Percentiles rank a stretch among this genome's conserved stretches.
Conservation (phyloP, 2,797 vertebrate species). For the Lagorchestes hirsutus region DNA sequence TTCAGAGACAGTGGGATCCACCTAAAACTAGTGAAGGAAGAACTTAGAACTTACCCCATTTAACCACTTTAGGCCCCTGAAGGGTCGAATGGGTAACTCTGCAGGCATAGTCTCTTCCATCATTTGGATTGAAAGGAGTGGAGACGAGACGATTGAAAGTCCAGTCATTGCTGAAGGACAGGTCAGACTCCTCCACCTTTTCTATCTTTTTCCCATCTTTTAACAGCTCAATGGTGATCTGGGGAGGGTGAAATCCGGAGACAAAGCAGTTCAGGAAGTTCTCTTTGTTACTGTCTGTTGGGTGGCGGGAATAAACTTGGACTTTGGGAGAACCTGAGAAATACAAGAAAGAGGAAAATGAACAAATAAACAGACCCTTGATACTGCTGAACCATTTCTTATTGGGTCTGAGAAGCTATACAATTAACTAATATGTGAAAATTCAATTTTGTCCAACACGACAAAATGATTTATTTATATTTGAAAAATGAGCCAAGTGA, state of each 20-base stretch:
- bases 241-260: conserved; percentile 89
- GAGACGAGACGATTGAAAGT: conserved; percentile 89
- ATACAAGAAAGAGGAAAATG: neutral
- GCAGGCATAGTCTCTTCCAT: conserved; percentile 42
- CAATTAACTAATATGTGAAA: no score
- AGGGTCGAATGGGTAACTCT: conserved; percentile 82
- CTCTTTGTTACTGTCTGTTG: rapidly evolving
- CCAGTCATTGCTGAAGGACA: conserved; percentile 91
- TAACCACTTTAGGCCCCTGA: rapidly evolving
- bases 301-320: conserved; percentile 86
- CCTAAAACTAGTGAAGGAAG: neutral
- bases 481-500: no score
- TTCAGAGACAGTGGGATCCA: neutral
- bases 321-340: conserved; percentile 84
- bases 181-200: conserved; percentile 74
- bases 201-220: conserved; percentile 69
- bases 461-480: no score
- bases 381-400: no score
- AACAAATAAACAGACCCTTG: no score
- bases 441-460: no score
- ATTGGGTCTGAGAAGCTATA: no score
- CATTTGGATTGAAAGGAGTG: conserved; percentile 69
- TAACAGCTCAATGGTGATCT: conserved; percentile 86
- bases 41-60: conserved; percentile 87
- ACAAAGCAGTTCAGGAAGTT: conserved; percentile 91